A percentile compares a stretch with the other conserved stretches of the same genome.
These are phyloP conservation scores for Venustaconcha ellipsiformis DNA, from an alignment of 1,140 invertebrate species.

Conservation along the genomic window DNA sequence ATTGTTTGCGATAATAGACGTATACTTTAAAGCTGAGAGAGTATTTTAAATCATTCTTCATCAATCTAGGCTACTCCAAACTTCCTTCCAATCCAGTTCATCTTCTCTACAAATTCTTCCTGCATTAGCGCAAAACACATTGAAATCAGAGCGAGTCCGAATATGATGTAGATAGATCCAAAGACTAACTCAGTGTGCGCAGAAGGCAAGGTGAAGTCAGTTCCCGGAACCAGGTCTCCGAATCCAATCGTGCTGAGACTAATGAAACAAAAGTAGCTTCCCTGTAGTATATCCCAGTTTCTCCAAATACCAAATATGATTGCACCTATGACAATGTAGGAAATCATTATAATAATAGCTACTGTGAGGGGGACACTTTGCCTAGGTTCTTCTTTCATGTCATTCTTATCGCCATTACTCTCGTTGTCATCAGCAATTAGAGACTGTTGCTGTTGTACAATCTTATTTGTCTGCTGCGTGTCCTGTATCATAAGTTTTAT, in stretches of 20 bases:
- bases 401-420: too few species aligned
- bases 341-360: conserved; percentile 61
- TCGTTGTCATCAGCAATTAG: too few species aligned
- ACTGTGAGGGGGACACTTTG: conserved; percentile 65
- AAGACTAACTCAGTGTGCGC: conserved; percentile 59
- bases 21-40: too few species aligned
- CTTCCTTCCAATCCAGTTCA: too few species aligned
- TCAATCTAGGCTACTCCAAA: too few species aligned
- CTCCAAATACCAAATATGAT: conserved; percentile 67
- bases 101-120: too few species aligned
- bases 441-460: too few species aligned
- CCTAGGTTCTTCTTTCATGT: conserved; percentile 24
- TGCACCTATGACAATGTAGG: conserved; percentile 67
- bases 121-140: conserved; percentile 99
- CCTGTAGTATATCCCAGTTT: conserved; percentile 90
- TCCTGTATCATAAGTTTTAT: too few species aligned
- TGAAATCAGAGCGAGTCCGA: conserved; percentile 96
- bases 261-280: conserved; percentile 95
- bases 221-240: conserved; percentile 94
- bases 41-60: too few species aligned
- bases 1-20: too few species aligned
- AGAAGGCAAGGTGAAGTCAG: conserved; percentile 71
- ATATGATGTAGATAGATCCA: conserved; percentile 73
- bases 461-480: too few species aligned
- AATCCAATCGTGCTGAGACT: conserved; percentile 86